Evolutionary conservation across 2,888 invertebrate species (phyloP).

Genomic region (Mycalesis mineus): DNA sequence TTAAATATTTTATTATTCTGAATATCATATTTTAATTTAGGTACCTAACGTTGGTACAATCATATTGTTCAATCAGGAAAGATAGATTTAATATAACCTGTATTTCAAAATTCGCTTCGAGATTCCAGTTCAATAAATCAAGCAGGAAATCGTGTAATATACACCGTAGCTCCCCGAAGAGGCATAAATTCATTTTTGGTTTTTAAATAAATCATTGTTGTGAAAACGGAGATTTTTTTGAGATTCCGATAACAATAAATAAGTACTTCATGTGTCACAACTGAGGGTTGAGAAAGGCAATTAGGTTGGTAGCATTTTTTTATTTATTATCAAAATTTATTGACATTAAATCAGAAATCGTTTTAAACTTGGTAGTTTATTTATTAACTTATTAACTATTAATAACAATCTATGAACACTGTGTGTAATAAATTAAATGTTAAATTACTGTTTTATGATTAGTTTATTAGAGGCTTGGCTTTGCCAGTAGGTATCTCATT

Average conservation of each 20-base stretch:
- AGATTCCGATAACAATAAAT: neutral
- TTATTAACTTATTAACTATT: no score
- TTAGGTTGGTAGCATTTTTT: neutral
- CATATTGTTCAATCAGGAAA: slow-evolving; percentile 29
- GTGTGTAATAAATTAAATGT: no score
- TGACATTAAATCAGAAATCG: no score
- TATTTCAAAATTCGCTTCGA: slow-evolving; percentile 44
- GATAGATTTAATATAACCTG: slow-evolving; percentile 50
- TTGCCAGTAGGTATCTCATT: no score
- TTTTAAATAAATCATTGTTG: slow-evolving; percentile 68
- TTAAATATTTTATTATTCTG: no score
- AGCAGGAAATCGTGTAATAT: slow-evolving; percentile 72
- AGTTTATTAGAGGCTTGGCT: no score
- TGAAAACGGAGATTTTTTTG: slow-evolving; percentile 30
- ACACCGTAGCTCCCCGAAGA: slow-evolving; percentile 64
- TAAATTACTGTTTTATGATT: no score
- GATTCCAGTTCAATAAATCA: slow-evolving; percentile 70
- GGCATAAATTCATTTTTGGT: slow-evolving; percentile 70
- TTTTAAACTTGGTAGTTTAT: no score
- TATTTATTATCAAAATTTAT: no score
- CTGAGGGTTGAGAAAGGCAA: neutral
- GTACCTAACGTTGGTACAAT: neutral
- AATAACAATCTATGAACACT: no score
- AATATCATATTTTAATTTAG: neutral
- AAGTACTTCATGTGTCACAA: neutral